Percentiles rank a stretch among this genome's conserved stretches.
Conservation (phyloP, 1,140 invertebrate genomes). For the Archivesica marissinica region DNA sequence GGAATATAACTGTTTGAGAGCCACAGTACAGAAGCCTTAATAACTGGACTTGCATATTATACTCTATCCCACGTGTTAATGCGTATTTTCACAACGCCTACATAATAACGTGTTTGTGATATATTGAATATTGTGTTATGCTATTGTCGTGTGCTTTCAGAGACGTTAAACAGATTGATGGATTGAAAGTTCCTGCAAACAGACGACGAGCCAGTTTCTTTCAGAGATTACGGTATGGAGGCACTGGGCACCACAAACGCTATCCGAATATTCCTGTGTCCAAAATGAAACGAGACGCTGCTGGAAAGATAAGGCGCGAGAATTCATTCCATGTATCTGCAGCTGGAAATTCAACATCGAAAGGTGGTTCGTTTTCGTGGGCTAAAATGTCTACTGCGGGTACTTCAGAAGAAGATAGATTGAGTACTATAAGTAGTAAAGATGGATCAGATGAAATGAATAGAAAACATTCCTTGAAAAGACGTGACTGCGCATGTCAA, state of each 20-base stretch:
- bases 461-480: slow-evolving; percentile 40
- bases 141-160: too few relatives aligned
- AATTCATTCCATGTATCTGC: slow-evolving; percentile 70
- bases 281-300: slow-evolving; percentile 52
- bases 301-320: slow-evolving; percentile 60
- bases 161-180: slow-evolving; percentile 49
- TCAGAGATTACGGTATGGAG: slow-evolving; percentile 46
- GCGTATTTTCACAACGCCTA: too few relatives aligned
- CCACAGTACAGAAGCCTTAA: too few relatives aligned
- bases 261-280: slow-evolving; percentile 27
- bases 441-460: slow-evolving; percentile 60
- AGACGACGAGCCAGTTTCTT: slow-evolving; percentile 46
- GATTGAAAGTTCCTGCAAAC: slow-evolving; percentile 6
- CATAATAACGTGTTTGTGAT: too few relatives aligned
- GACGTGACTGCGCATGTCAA: slow-evolving; percentile 67
- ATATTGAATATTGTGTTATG: too few relatives aligned
- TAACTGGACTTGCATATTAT: too few relatives aligned
- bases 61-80: too few relatives aligned
- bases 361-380: slow-evolving; percentile 65
- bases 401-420: slow-evolving; percentile 64
- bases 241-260: slow-evolving; percentile 13
- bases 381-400: slow-evolving; percentile 56
- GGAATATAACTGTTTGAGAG: too few relatives aligned
- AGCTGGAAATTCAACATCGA: slow-evolving; percentile 25
- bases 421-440: slow-evolving; percentile 67